Evolutionary conservation across 2,888 invertebrate genomes (phyloP).

Genomic region (Axea sp.): DNA sequence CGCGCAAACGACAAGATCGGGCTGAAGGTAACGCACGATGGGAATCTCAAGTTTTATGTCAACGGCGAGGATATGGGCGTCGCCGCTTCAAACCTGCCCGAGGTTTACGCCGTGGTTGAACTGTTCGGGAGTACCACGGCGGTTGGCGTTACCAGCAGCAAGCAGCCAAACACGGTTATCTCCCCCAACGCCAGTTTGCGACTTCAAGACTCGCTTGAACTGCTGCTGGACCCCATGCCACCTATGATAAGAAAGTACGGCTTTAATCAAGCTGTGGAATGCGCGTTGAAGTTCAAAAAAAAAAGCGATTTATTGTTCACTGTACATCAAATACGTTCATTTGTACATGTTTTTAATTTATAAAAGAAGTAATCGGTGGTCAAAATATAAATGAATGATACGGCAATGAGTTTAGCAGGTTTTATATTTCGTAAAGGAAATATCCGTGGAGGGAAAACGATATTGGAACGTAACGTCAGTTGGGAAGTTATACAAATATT

Average conservation of each 20-base stretch:
- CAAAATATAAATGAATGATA: no score
- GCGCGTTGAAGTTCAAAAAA: no score
- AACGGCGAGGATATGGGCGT: slow-evolving; percentile 91
- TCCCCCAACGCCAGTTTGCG: slow-evolving; percentile 80
- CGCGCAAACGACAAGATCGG: slow-evolving; percentile 89
- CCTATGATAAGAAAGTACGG: slow-evolving; percentile 75
- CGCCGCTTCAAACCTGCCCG: slow-evolving; percentile 88
- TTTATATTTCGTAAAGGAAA: no score
- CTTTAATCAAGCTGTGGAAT: no score
- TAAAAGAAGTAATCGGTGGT: no score
- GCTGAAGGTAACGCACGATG: slow-evolving; percentile 86
- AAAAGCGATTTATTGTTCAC: no score
- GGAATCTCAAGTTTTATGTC: slow-evolving; percentile 86
- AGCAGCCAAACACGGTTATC: slow-evolving; percentile 80
- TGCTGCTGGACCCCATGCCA: slow-evolving; percentile 81
- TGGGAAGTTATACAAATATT: no score
- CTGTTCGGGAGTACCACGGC: slow-evolving; percentile 89
- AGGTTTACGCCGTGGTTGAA: slow-evolving; percentile 91
- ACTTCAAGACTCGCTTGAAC: slow-evolving; percentile 83
- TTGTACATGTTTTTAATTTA: no score
- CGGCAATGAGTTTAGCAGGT: no score
- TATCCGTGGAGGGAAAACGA: no score
- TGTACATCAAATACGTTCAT: no score
- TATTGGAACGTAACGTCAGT: no score
- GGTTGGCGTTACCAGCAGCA: slow-evolving; percentile 86